Evolutionary conservation across 1,140 invertebrate species (phyloP).

Genomic region (Eriocheir sinensis): DNA sequence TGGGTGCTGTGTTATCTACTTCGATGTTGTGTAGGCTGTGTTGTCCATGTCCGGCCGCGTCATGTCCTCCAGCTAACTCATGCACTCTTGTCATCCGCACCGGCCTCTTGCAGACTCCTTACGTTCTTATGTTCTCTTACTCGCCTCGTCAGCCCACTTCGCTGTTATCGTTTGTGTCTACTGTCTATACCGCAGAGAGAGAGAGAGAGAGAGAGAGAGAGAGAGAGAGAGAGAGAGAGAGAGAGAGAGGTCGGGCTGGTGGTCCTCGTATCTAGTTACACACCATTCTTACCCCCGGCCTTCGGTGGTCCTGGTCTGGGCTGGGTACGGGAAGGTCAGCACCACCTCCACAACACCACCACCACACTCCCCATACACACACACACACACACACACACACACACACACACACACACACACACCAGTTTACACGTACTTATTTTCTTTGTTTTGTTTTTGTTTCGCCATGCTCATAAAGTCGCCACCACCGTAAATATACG

Average conservation of each 20-base stretch:
- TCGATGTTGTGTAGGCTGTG: neutral
- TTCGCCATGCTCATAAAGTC: too few species aligned
- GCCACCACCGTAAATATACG: too few species aligned
- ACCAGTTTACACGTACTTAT: too few species aligned
- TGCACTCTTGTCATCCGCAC: too few species aligned
- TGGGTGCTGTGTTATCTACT: neutral
- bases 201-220: conserved; percentile 22
- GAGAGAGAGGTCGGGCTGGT: conserved; percentile 19
- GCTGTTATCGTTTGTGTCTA: too few species aligned
- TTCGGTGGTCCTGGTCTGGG: conserved; percentile 3
- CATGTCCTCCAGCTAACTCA: too few species aligned
- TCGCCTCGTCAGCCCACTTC: too few species aligned
- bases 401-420: conserved; percentile 20
- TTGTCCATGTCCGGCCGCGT: neutral
- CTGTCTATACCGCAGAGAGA: too few species aligned
- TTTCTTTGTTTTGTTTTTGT: too few species aligned
- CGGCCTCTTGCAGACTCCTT: too few species aligned
- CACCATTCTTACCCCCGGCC: conserved; percentile 11
- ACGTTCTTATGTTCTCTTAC: too few species aligned
- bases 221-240: neutral
- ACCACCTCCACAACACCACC: too few species aligned
- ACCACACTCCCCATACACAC: neutral
- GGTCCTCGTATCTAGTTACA: conserved; percentile 10
- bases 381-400: conserved; percentile 13
- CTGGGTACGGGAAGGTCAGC: conserved; percentile 11